Base-by-base conservation (phyloP, 2,113 vertebrate genomes). In the Narcine bancroftii region DNA sequence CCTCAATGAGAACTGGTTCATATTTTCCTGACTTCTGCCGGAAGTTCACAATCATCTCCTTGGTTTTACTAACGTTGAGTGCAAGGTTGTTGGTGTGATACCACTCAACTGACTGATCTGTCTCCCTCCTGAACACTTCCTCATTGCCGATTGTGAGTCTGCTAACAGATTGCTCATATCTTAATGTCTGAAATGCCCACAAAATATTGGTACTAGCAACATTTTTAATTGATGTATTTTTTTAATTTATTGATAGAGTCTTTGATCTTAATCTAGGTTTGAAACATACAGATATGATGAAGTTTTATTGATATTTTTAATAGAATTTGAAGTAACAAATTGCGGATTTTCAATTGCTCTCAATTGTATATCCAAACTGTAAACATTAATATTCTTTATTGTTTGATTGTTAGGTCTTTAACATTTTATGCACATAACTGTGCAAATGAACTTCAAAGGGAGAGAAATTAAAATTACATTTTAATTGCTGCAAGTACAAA, bases 391-490 rank as follows among this genome's bases (percentile, higher is more conserved):
- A 36, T 87, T 87, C 33, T 6, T 87, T n/a, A 81, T 45, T 50
- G 47, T 53, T 56, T 81, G 45, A 81, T 29, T n/a, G 47, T 6
- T 53, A 87, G 56, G 81, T 56, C 50, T 5, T 36, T 36, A 17
- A 60, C 56, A n/a, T 60, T n/a, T 87, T 87, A 5, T 21, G n/a
- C 39, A 87, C 81, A 87, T 63, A 60, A 60, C 81, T 36, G 53
- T 87, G 29, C 15, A 87, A 85, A 85, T 85, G 50, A 85, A 85
- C 53, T 50, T 81, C 50, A 81, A 81, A 85, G 33, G 81, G 36
- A 21, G 50, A 36, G 36, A 5, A 56, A 87, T 50, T n/a, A 36
- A 60, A 6, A 87, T 33, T 53, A 60, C 53, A 87, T 87, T 87
- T 87, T 60, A 87, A 87, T n/a, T 60, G 33, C 50, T 87, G 15